phyloP scores from a whole-genome alignment of 2,797 vertebrate genomes.

The Carcharodon carcharias region DNA sequence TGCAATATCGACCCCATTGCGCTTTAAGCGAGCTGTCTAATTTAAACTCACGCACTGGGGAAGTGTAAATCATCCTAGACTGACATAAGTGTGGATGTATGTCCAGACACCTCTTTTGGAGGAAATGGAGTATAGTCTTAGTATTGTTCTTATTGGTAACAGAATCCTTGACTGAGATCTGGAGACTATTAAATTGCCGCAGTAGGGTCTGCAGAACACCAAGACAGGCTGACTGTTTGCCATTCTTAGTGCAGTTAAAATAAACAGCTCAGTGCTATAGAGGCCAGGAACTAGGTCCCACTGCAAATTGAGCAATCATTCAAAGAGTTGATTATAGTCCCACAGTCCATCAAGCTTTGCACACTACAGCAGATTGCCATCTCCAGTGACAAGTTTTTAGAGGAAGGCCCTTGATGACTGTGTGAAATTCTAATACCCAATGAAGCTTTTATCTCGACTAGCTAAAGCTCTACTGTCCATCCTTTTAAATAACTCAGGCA shows the following conservation, averaged over 20 bases:
- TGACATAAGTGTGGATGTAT: constrained; percentile 58
- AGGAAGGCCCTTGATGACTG: constrained; percentile 15
- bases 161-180: constrained; percentile 54
- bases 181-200: constrained; percentile 60
- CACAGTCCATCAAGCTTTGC: constrained; percentile 32
- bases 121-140: constrained; percentile 60
- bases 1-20: not conserved
- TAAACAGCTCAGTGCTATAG: constrained; percentile 56
- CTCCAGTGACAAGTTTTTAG: constrained; percentile 24
- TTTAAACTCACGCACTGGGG: constrained; percentile 43
- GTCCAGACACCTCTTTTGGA: constrained; percentile 52
- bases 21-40: not conserved
- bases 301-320: constrained; percentile 48
- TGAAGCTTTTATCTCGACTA: not conserved
- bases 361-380: constrained; percentile 22
- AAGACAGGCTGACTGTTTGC: constrained; percentile 66
- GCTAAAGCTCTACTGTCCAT: not conserved
- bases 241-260: constrained; percentile 60
- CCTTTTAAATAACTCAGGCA: not conserved
- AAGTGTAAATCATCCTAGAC: constrained; percentile 58
- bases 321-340: constrained; percentile 34
- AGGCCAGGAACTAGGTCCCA: constrained; percentile 45
- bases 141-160: constrained; percentile 68
- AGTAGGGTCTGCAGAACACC: constrained; percentile 58
- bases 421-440: constrained; percentile 27